A percentile compares a stretch with the other conserved stretches of the same genome.
Conservation (phyloP, 2,113 vertebrate genomes). For the Motacilla tschutschensis region DNA sequence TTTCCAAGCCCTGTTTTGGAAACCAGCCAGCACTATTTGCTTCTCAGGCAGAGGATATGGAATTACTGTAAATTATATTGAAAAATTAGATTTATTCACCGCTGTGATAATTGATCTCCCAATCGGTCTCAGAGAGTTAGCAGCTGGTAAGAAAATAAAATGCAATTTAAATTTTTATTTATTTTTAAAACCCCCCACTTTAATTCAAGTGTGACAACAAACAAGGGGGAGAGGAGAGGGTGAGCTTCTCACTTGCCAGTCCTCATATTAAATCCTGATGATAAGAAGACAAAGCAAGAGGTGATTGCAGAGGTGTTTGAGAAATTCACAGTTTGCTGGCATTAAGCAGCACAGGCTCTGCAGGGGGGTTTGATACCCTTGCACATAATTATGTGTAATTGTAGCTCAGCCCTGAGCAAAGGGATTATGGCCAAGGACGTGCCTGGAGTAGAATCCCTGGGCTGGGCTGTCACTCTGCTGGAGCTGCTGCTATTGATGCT, state of each 20-base stretch:
- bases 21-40: slow-evolving; percentile 65
- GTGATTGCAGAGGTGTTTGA: background rate
- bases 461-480: background rate
- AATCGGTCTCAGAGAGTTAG: slow-evolving; percentile 76
- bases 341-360: background rate
- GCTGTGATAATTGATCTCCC: slow-evolving; percentile 82
- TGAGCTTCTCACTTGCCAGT: slow-evolving; percentile 49
- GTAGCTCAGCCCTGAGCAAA: background rate
- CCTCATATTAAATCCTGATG: slow-evolving; percentile 16
- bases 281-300: background rate
- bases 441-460: background rate
- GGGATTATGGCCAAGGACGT: background rate
- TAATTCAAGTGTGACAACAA: slow-evolving; percentile 59
- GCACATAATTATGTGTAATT: background rate
- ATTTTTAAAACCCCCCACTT: slow-evolving; percentile 21
- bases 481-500: background rate
- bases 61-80: slow-evolving; percentile 82
- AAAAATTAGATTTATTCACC: slow-evolving; percentile 83
- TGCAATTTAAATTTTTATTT: slow-evolving; percentile 71
- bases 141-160: slow-evolving; percentile 82
- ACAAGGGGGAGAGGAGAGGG: slow-evolving; percentile 48
- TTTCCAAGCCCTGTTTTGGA: slow-evolving; percentile 44
- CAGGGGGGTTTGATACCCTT: background rate
- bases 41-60: slow-evolving; percentile 75
- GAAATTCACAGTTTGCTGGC: background rate